Percentiles rank a stretch among this genome's conserved stretches.
Evolutionary conservation across 2,797 vertebrate genomes (phyloP).

Genomic region (Neopelma chrysocephalum): DNA sequence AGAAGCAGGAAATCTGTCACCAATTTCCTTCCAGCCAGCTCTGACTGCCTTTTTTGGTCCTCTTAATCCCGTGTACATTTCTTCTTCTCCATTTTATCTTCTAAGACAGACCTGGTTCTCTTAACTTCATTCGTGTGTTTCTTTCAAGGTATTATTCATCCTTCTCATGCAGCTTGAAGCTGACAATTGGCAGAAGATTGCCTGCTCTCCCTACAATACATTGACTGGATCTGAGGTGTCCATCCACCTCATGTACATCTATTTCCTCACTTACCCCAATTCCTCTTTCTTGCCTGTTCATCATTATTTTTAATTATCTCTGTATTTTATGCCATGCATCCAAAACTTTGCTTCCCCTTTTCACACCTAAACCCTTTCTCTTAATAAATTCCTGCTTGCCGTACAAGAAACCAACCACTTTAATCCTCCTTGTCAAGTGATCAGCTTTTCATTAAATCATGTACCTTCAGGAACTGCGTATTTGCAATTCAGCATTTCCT

Average conservation of each 20-base stretch:
- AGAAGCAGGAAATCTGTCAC: conserved; percentile 39
- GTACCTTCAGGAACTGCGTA: background rate
- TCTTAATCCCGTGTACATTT: background rate
- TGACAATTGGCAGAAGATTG: background rate
- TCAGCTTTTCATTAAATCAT: background rate
- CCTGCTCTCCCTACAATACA: background rate
- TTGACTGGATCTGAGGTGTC: background rate
- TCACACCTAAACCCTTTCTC: background rate
- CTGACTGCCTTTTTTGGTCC: background rate
- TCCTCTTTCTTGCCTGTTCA: background rate
- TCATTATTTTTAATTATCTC: background rate
- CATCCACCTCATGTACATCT: background rate
- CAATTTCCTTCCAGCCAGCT: conserved; percentile 14
- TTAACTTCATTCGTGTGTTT: background rate
- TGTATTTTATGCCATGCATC: rapidly evolving
- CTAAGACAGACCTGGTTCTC: background rate
- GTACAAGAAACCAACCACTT: background rate
- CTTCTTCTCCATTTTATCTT: background rate
- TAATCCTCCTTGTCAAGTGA: background rate
- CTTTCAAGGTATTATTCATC: background rate
- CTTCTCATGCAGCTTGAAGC: background rate
- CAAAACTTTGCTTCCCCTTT: background rate
- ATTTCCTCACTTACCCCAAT: background rate
- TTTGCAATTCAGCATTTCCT: conserved; percentile 2
- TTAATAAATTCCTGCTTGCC: background rate